Percentiles rank a stretch among this genome's conserved stretches.
These are phyloP conservation scores for Drosophila engyochracea DNA, from an alignment of 2,888 invertebrate species.

Conservation along the genomic window DNA sequence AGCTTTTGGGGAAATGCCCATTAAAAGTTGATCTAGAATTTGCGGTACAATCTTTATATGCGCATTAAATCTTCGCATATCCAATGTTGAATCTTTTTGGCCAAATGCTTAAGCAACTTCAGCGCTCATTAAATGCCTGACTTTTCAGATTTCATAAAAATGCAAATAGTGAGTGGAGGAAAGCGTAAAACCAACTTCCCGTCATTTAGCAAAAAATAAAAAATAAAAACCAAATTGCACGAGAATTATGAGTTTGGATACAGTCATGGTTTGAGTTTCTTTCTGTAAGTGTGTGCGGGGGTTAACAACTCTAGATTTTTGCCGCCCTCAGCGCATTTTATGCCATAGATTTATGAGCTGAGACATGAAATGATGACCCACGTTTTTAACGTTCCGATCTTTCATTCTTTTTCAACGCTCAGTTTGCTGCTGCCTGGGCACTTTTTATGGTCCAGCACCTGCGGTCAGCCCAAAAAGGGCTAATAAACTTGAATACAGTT, in stretches of 20 bases:
- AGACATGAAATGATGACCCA: slow-evolving; percentile 79
- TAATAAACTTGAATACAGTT: slow-evolving; percentile 70
- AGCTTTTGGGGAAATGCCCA: slow-evolving; percentile 6
- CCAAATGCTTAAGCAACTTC: slow-evolving; percentile 43
- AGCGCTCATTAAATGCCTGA: slow-evolving; percentile 70
- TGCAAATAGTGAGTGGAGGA: slow-evolving; percentile 67
- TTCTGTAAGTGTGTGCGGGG: slow-evolving; percentile 10
- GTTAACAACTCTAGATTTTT: slow-evolving; percentile 41
- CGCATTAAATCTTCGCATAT: slow-evolving; percentile 68
- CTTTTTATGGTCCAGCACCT: slow-evolving; percentile 78
- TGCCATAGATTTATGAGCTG: slow-evolving; percentile 75
- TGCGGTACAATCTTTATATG: slow-evolving; percentile 67
- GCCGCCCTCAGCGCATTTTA: slow-evolving; percentile 67
- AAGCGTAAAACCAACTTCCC: slow-evolving; percentile 60
- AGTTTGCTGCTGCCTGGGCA: slow-evolving; percentile 66
- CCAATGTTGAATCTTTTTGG: slow-evolving; percentile 33
- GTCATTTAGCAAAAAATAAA: slow-evolving; percentile 41
- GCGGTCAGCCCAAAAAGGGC: slow-evolving; percentile 76
- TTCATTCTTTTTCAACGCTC: slow-evolving; percentile 23
- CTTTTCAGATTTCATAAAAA: slow-evolving; percentile 68
- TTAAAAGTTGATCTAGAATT: slow-evolving; percentile 65
- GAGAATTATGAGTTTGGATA: slow-evolving; percentile 66
- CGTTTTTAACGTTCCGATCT: slow-evolving; percentile 45
- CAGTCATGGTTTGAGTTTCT: slow-evolving; percentile 4
- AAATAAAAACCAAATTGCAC: slow-evolving; percentile 63